Conservation (phyloP, 2,888 invertebrate species). For the Apomyelois bistriatella region DNA sequence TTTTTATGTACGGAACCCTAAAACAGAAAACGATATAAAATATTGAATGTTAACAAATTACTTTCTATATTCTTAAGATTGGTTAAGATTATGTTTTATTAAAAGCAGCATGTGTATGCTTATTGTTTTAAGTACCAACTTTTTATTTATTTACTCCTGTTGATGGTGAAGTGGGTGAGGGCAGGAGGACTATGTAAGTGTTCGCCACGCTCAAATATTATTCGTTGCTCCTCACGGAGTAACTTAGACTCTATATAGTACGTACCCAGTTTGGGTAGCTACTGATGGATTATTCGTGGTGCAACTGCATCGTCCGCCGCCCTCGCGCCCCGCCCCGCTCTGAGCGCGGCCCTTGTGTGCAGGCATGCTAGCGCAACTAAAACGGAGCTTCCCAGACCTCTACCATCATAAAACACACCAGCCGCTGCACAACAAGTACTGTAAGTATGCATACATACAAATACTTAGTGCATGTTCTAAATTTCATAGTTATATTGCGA, state of each 20-base stretch:
- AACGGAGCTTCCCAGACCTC: constrained; percentile 93
- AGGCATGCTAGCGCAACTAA: constrained; percentile 94
- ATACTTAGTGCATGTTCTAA: constrained; percentile 55
- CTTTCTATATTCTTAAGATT: not conserved
- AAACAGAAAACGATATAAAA: not conserved
- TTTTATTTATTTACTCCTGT: constrained; percentile 55
- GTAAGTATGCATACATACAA: constrained; percentile 67
- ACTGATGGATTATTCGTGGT: not conserved
- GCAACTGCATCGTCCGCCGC: constrained; percentile 37
- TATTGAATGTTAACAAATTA: not conserved
- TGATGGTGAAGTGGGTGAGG: constrained; percentile 51
- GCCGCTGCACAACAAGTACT: constrained; percentile 87
- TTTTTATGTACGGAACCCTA: no score
- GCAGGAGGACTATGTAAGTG: constrained; percentile 31
- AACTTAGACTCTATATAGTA: no score
- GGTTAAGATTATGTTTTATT: constrained; percentile 36
- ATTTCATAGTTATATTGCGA: constrained; percentile 19
- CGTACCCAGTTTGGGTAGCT: no score
- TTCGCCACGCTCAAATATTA: not conserved
- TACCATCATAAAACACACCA: constrained; percentile 88
- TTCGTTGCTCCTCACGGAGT: not conserved
- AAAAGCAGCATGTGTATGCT: constrained; percentile 68
- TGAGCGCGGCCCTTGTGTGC: constrained; percentile 82
- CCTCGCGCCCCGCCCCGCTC: constrained; percentile 58
- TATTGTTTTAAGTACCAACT: constrained; percentile 39